phyloP scores from a whole-genome alignment of 2,113 vertebrate genomes.

The Scartelaos histophorus region DNA sequence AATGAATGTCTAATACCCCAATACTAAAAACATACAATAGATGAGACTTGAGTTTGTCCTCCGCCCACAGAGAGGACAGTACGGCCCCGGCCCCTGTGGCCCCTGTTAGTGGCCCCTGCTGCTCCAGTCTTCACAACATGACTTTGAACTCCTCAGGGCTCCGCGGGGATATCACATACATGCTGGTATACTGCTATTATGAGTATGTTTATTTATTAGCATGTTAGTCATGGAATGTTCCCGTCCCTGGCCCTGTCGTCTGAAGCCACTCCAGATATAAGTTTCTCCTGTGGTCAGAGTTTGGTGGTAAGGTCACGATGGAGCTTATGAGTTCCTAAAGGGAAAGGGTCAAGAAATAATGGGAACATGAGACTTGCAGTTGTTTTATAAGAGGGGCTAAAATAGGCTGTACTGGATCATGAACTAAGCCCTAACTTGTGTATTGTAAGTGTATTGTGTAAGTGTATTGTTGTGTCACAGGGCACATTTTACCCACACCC shows the following conservation, averaged over 20 bases:
- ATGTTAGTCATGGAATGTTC: neutral
- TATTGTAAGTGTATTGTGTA: too few relatives aligned
- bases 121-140: slow-evolving; percentile 15
- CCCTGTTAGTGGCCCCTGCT: slow-evolving; percentile 33
- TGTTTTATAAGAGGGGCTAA: neutral
- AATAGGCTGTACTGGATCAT: neutral
- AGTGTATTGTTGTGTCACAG: too few relatives aligned
- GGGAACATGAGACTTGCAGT: neutral
- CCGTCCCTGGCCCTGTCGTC: neutral
- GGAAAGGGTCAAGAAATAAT: neutral
- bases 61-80: slow-evolving; percentile 3
- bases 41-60: neutral
- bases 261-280: neutral
- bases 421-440: neutral
- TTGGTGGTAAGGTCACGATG: neutral
- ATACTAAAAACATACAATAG: neutral
- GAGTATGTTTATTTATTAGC: neutral
- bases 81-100: neutral
- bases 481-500: too few relatives aligned
- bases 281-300: neutral
- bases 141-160: slow-evolving; percentile 34
- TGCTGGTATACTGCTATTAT: slow-evolving; percentile 1
- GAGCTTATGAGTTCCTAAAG: neutral
- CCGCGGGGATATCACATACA: slow-evolving; percentile 3
- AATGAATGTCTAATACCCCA: neutral